Evolutionary conservation across 2,888 invertebrate species (phyloP).

Genomic region (Isotomurus palustris): DNA sequence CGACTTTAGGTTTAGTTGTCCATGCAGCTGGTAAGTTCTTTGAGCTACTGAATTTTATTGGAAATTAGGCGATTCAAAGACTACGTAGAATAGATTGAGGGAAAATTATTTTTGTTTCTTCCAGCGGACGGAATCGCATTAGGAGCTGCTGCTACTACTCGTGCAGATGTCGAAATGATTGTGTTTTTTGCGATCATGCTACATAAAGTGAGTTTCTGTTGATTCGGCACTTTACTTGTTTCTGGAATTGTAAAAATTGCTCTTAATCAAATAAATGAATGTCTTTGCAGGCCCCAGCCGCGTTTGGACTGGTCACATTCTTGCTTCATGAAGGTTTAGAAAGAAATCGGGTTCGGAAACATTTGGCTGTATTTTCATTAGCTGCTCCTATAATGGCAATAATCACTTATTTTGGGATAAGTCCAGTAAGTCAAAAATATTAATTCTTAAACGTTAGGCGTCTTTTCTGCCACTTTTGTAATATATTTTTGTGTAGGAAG

Average conservation of each 20-base stretch:
- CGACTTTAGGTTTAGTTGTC: constrained; percentile 93
- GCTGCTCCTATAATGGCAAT: constrained; percentile 87
- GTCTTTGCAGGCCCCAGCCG: constrained; percentile 82
- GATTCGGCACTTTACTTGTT: background rate
- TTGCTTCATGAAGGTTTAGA: constrained; percentile 92
- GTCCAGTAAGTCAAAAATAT: constrained; percentile 55
- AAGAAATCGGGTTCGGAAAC: constrained; percentile 76
- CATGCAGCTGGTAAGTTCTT: constrained; percentile 78
- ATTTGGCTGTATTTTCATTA: constrained; percentile 84
- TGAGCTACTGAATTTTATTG: background rate
- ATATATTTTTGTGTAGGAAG: constrained; percentile 61
- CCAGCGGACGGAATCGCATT: constrained; percentile 92
- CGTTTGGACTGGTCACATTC: constrained; percentile 97
- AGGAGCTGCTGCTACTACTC: constrained; percentile 95
- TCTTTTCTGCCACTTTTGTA: background rate
- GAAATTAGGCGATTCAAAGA: too few species aligned
- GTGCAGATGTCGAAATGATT: constrained; percentile 93
- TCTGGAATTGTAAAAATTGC: background rate
- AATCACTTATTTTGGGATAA: constrained; percentile 88
- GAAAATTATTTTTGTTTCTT: constrained; percentile 20
- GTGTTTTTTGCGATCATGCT: constrained; percentile 98
- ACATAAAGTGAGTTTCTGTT: constrained; percentile 70
- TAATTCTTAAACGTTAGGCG: background rate
- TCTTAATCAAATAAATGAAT: background rate
- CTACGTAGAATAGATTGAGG: too few species aligned